Base-by-base conservation (phyloP, 2,113 vertebrate species). In the Neomonachus schauinslandi region DNA sequence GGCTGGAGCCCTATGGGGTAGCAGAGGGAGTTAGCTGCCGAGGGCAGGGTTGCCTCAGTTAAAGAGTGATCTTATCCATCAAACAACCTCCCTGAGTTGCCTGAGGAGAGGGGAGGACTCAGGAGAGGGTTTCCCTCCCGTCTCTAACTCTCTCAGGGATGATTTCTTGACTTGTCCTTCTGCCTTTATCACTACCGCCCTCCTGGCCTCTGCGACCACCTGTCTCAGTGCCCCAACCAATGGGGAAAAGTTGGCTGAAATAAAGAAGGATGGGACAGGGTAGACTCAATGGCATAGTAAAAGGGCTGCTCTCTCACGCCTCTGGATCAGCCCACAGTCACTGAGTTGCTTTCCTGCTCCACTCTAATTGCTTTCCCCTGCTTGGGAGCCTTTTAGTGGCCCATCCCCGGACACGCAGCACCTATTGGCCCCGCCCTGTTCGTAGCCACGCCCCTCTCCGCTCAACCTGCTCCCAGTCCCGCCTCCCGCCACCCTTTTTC, bases 101-200 rank as follows among this genome's bases (percentile, higher is more conserved):
- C 91, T 21, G 86, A 72, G 46, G 82, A 42, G 5, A 12, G 12
- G 42, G 14, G 65, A 51, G 67, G 72, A 87, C 36, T 49, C 31
- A 69, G 49, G 79, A 94, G 16, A 4, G 49, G 33, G 3, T 9
- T 7, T 61, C 46, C 69, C 57, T 61, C 26, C 28, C 42, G 42
- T 80, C 36, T 18, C 28, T 24, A 67, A 86, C 26, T 51, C 16
- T 89, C n/a, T 69, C 51, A n/a, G 69, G 18, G 80, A 69, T n/a
- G 74, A 85, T 88, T 92, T 97, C 61, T 61, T 92, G 55, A 63
- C 72, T n/a, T 76, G 82, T 77, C n/a, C 31, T 72, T 85, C 65
- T 87, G 55, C 13, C 10, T 91, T 82, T 71, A 87, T 53, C 33
- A 21, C 91, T 49, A 26, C 46, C n/a, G 21, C 63, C n/a, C 33